Evolutionary conservation across 2,888 invertebrate genomes (phyloP).

Genomic region (Lasioglossum leucozonium): DNA sequence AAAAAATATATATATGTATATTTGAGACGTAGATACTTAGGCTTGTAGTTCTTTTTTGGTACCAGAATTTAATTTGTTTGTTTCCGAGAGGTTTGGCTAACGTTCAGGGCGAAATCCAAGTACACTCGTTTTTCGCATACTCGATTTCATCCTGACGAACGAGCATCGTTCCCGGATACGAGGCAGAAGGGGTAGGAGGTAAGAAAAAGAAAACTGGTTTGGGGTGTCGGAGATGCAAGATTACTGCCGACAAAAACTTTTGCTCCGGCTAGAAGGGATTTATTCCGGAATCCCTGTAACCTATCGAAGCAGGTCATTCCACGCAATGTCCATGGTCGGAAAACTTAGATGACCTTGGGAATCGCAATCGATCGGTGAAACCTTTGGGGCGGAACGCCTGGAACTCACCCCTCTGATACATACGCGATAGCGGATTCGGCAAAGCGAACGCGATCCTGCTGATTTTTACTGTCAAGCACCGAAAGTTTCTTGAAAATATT

Average conservation of each 20-base stretch:
- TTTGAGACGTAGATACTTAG: background rate
- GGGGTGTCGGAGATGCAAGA: constrained; percentile 71
- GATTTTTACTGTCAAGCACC: background rate
- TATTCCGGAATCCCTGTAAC: constrained; percentile 71
- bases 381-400: constrained; percentile 53
- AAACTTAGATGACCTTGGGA: constrained; percentile 76
- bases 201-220: constrained; percentile 57
- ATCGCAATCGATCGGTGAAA: constrained; percentile 74
- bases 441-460: constrained; percentile 44
- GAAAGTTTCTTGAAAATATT: background rate
- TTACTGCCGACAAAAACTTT: constrained; percentile 72
- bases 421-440: constrained; percentile 45
- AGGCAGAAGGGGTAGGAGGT: constrained; percentile 4
- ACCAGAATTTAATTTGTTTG: background rate
- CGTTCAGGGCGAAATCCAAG: constrained; percentile 15
- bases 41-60: background rate
- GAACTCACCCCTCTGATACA: constrained; percentile 59
- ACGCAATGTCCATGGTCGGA: constrained; percentile 68
- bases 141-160: constrained; percentile 76
- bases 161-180: constrained; percentile 61
- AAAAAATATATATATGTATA: background rate
- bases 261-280: constrained; percentile 71
- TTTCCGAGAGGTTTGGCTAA: background rate
- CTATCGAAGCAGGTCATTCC: constrained; percentile 75
- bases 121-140: constrained; percentile 65